A percentile compares a stretch with the other conserved stretches of the same genome.
phyloP scores from a whole-genome alignment of 1,140 invertebrate species.

The Zaprionus taronus region DNA sequence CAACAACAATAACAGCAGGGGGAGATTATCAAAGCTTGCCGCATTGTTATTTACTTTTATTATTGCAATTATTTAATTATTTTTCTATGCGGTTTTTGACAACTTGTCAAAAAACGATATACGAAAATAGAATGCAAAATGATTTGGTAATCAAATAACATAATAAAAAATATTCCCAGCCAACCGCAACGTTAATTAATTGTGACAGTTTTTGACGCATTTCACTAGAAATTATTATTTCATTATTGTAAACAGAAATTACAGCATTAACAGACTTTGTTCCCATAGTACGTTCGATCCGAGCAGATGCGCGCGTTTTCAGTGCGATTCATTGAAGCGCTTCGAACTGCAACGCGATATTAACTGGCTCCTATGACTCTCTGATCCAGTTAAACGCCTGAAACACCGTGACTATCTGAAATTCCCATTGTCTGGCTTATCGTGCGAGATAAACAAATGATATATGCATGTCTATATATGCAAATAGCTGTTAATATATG shows the following conservation, averaged over 20 bases:
- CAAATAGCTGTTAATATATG: conserved; percentile 4
- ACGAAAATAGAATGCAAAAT: conserved; percentile 18
- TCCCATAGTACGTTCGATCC: neutral
- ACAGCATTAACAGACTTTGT: neutral
- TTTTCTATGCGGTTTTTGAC: conserved; percentile 28
- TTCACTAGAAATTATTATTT: conserved; percentile 6
- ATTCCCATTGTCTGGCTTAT: neutral
- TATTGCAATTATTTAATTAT: conserved; percentile 42
- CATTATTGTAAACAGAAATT: conserved; percentile 2
- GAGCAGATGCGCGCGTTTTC: neutral
- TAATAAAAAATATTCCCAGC: conserved; percentile 6
- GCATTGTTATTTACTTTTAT: conserved; percentile 60
- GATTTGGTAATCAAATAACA: neutral
- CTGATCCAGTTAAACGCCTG: neutral
- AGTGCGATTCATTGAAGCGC: neutral
- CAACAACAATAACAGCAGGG: neutral
- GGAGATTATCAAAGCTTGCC: conserved; percentile 22
- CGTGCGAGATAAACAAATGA: conserved; percentile 1
- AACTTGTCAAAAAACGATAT: conserved; percentile 10
- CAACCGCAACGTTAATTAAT: neutral
- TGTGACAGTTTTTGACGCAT: neutral
- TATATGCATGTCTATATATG: neutral
- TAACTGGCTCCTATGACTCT: neutral
- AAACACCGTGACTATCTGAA: neutral
- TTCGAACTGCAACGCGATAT: neutral